These are phyloP conservation scores for Amphibalanus amphitrite DNA, from an alignment of 1,140 invertebrate genomes.

Conservation along the genomic window DNA sequence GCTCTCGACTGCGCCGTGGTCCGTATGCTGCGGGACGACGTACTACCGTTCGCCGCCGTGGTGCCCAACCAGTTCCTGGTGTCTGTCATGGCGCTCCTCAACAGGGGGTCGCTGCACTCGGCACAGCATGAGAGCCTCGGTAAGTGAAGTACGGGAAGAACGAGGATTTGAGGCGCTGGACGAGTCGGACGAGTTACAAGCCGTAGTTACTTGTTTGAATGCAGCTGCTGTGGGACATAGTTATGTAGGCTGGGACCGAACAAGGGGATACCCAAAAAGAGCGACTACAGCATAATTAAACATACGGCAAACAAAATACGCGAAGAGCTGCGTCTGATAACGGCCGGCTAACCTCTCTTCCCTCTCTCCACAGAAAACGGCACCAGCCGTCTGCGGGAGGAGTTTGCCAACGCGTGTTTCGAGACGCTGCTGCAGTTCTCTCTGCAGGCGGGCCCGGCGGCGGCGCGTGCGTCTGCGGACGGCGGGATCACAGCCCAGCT, in stretches of 20 bases:
- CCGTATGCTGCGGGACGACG: conserved; percentile 63
- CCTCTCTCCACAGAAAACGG: conserved; percentile 23
- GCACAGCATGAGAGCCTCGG: conserved; percentile 38
- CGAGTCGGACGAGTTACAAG: background rate
- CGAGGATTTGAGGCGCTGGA: no score
- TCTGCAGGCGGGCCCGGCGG: conserved; percentile 23
- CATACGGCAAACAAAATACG: no score
- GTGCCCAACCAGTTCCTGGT: conserved; percentile 74
- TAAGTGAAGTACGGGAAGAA: background rate
- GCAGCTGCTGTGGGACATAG: conserved; percentile 80
- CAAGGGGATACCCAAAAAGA: no score
- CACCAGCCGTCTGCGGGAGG: conserved; percentile 67
- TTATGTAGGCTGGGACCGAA: no score
- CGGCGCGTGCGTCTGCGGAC: conserved; percentile 12
- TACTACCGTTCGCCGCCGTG: conserved; percentile 56
- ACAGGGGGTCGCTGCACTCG: conserved; percentile 86
- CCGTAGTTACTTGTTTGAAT: conserved; percentile 23
- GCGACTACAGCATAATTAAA: no score
- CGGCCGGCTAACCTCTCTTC: no score
- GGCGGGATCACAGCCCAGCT: conserved; percentile 51
- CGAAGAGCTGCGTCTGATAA: no score
- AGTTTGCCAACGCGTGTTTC: conserved; percentile 91
- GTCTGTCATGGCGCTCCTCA: conserved; percentile 70
- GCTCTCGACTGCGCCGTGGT: conserved; percentile 72
- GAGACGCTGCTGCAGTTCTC: conserved; percentile 91